These are phyloP conservation scores for Entomyzon cyanotis DNA, from an alignment of 2,113 vertebrate species.

Conservation along the genomic window DNA sequence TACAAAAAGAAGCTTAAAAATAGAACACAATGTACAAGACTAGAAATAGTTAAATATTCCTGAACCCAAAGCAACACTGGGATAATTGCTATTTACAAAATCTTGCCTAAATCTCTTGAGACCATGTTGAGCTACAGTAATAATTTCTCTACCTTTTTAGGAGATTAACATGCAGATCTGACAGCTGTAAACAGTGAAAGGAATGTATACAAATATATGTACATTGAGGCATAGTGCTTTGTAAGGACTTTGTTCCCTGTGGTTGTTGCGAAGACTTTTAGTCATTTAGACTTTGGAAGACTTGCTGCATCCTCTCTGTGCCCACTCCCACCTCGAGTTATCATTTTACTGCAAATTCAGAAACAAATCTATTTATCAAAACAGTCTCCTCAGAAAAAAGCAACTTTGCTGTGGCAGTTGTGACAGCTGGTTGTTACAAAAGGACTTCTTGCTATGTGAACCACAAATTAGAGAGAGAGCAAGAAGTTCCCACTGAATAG, in stretches of 20 bases:
- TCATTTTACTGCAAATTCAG: background rate
- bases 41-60: constrained; percentile 45
- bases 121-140: background rate
- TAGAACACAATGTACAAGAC: constrained; percentile 47
- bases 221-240: background rate
- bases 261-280: background rate
- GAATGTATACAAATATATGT: background rate
- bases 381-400: background rate
- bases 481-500: background rate
- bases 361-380: background rate
- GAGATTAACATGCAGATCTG: background rate
- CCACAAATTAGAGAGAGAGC: background rate
- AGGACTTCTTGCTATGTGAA: background rate
- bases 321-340: background rate
- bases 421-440: background rate
- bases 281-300: background rate
- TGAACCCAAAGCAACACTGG: background rate
- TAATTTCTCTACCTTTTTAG: background rate
- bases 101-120: background rate
- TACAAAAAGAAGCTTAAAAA: constrained; percentile 61
- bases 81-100: constrained; percentile 39
- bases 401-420: background rate
- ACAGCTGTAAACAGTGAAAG: background rate
- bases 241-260: background rate
- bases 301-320: background rate